These are phyloP conservation scores for Neuroscelio doddi DNA, from an alignment of 2,888 invertebrate genomes.

Conservation along the genomic window DNA sequence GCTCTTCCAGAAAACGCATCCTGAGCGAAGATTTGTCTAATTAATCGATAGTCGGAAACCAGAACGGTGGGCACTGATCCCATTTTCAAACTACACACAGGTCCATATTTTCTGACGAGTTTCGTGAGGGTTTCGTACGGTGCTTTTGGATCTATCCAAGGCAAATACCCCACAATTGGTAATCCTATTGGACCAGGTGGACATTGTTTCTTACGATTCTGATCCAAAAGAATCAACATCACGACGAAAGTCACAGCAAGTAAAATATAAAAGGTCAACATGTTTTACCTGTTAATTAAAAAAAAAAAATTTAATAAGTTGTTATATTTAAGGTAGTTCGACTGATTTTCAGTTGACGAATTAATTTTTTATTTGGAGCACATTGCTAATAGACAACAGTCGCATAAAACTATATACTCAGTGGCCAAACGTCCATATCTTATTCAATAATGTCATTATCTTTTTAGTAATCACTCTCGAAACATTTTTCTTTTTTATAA, in stretches of 20 bases:
- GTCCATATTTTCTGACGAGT: constrained; percentile 80
- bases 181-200: constrained; percentile 88
- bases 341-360: too few species aligned
- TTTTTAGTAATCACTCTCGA: too few species aligned
- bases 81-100: constrained; percentile 82
- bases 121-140: constrained; percentile 82
- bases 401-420: too few species aligned
- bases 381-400: too few species aligned
- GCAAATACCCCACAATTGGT: constrained; percentile 86
- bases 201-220: constrained; percentile 72
- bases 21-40: constrained; percentile 82
- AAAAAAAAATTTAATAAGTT: constrained; percentile 2
- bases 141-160: constrained; percentile 79
- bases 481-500: too few species aligned
- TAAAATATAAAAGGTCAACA: constrained; percentile 40
- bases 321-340: background rate
- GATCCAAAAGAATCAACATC: constrained; percentile 38
- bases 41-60: constrained; percentile 81
- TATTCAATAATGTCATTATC: too few species aligned
- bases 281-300: constrained; percentile 43
- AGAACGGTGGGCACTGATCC: constrained; percentile 86
- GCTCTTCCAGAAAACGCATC: constrained; percentile 84
- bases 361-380: too few species aligned
- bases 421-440: too few species aligned
- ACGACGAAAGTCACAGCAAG: constrained; percentile 13